A percentile compares a stretch with the other conserved stretches of the same genome.
Conservation (phyloP, 2,113 vertebrate species). For the Psammodynastes pulverulentus region DNA sequence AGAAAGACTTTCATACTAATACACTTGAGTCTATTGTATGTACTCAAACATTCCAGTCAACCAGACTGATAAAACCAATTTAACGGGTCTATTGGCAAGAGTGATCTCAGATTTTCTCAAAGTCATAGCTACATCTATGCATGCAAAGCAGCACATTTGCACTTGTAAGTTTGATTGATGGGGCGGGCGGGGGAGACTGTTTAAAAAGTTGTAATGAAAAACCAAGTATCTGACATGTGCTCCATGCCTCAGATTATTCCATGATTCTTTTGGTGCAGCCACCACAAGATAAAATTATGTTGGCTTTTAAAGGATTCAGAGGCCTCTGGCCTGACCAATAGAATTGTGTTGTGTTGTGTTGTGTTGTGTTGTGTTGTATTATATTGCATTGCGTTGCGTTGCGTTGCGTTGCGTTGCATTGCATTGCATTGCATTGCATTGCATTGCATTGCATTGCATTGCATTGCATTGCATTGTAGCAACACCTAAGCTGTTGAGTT, state of each 20-base stretch:
- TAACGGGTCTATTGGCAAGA: constrained; percentile 68
- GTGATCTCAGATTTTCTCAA: constrained; percentile 68
- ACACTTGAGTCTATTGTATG: constrained; percentile 64
- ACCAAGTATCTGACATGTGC: constrained; percentile 27
- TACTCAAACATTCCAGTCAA: constrained; percentile 72
- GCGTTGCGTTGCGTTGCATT: no score
- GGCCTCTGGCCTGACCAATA: constrained; percentile 11
- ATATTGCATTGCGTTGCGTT: no score
- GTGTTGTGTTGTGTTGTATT: no score
- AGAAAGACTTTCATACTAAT: constrained; percentile 66
- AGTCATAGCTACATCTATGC: constrained; percentile 56
- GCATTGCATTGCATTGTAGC: no score
- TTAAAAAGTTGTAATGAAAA: constrained; percentile 41
- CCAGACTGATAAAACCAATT: constrained; percentile 76
- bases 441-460: no score
- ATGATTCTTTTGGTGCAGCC: neutral
- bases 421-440: no score
- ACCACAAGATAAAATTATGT: neutral
- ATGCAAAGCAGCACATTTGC: constrained; percentile 57
- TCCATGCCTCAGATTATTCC: constrained; percentile 18
- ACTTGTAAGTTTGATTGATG: constrained; percentile 47
- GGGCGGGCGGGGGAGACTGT: neutral
- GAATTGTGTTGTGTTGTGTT: no score
- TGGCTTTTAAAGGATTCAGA: constrained; percentile 1
- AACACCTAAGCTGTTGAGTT: constrained; percentile 22